Conservation (phyloP, 1,140 invertebrate species). For the Harpegnathos saltator region DNA sequence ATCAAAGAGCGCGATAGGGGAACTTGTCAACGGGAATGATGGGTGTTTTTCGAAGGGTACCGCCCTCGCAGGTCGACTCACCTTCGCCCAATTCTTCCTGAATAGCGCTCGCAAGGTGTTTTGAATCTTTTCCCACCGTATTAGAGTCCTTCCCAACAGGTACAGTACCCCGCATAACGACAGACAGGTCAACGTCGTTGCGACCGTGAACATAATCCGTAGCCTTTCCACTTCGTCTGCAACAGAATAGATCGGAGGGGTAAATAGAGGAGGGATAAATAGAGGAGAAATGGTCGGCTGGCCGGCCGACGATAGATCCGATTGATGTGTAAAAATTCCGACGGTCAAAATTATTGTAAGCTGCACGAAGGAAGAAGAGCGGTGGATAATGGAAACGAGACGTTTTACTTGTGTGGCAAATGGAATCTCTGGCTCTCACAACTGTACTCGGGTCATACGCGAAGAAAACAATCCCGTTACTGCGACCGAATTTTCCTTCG, state of each 20-base stretch:
- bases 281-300: not conserved
- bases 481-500: too few relatives aligned
- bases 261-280: not conserved
- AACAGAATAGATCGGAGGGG: conserved; percentile 19
- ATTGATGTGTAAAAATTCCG: not conserved
- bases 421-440: too few relatives aligned
- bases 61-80: conserved; percentile 31
- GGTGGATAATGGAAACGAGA: too few relatives aligned
- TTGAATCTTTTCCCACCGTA: conserved; percentile 73
- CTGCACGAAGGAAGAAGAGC: too few relatives aligned
- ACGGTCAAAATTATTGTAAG: not conserved
- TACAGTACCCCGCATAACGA: conserved; percentile 67
- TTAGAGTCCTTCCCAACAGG: conserved; percentile 65
- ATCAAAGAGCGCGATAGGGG: not conserved
- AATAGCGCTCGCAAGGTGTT: conserved; percentile 69
- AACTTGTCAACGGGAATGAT: not conserved
- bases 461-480: too few relatives aligned
- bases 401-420: too few relatives aligned
- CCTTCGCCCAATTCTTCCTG: conserved; percentile 75
- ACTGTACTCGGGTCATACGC: too few relatives aligned
- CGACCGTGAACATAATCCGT: conserved; percentile 67
- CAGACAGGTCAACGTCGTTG: conserved; percentile 72
- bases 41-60: not conserved
- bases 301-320: not conserved
- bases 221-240: conserved; percentile 75